Base-by-base conservation (phyloP, 2,888 invertebrate genomes). In the Lacanobia wlatinum region DNA sequence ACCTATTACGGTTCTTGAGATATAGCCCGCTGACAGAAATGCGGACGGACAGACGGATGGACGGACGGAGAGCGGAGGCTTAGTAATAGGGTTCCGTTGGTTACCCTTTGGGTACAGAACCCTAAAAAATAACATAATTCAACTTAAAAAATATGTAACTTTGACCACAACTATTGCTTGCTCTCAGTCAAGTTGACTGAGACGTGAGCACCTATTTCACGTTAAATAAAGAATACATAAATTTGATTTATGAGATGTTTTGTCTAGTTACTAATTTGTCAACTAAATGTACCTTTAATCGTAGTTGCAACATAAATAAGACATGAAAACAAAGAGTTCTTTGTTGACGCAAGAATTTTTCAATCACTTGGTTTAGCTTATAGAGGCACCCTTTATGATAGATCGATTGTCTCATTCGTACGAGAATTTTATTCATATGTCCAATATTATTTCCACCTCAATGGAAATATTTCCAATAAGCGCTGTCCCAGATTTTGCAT, bases 391-490 rank as follows among this genome's bases (percentile, higher is more conserved):
- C 60, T 89, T 86, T 84, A 79, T 81, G 84, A 90, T 83, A 84
- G 87, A 89, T 87, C 80, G 82, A 78, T 91, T 92, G 91, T 92
- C 89, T 91, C 84, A 87, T 87, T 87, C 85, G 76, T 87, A 88
- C 87, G 87, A 89, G 89, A 93, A 92, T 92, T 92, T 92, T 90
- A 92, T 93, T 93, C 91, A 92, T 92, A 92, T 90, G 91, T 91
- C 90, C 90, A 88, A 94, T 91, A 93, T 93, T 92, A 92, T 91
- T 93, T 94, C 92, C 93, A 88, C 82, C 78, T 91, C 90, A 91
- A 91, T 92, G 90, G 92, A 92, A 92, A 94, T 92, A 94, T 94
- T 94, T 94, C 89, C 94, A 95, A 94, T 94, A 94, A 92, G 92
- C 89, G 89, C 85, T 84, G 86, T 81, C 84, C 82, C 85, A 82